These are phyloP conservation scores for Malurus leucopterus DNA, from an alignment of 2,797 vertebrate genomes.

Conservation along the genomic window DNA sequence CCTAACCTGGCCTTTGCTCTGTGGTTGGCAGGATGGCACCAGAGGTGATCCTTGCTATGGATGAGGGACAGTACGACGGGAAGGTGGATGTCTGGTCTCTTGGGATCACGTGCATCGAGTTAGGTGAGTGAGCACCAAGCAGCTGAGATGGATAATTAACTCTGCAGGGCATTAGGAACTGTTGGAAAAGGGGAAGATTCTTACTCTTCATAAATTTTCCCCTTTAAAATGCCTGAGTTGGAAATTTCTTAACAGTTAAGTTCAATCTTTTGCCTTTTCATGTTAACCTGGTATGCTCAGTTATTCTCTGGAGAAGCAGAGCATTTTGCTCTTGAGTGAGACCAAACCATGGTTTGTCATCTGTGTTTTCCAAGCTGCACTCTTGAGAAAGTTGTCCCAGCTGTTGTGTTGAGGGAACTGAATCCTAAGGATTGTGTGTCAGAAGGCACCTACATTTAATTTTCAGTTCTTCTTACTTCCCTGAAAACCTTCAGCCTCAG, in stretches of 20 bases:
- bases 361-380: background rate
- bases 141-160: background rate
- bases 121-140: conserved; percentile 79
- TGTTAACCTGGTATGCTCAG: background rate
- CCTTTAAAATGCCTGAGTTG: background rate
- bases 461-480: background rate
- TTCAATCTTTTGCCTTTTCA: background rate
- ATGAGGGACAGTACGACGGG: conserved; percentile 95
- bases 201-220: background rate
- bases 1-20: conserved; percentile 18
- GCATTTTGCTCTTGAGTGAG: background rate
- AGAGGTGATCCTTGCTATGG: conserved; percentile 97
- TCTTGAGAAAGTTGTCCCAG: background rate
- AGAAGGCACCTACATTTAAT: background rate
- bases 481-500: background rate
- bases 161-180: background rate
- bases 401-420: background rate
- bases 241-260: background rate
- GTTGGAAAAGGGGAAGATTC: background rate
- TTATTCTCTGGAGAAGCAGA: background rate
- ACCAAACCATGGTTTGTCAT: background rate
- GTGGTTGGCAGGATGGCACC: conserved; percentile 89
- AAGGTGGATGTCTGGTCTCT: conserved; percentile 96
- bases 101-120: conserved; percentile 95
- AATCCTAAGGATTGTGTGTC: background rate